Conservation (phyloP, 2,888 invertebrate genomes). For the Aromia moschata region DNA sequence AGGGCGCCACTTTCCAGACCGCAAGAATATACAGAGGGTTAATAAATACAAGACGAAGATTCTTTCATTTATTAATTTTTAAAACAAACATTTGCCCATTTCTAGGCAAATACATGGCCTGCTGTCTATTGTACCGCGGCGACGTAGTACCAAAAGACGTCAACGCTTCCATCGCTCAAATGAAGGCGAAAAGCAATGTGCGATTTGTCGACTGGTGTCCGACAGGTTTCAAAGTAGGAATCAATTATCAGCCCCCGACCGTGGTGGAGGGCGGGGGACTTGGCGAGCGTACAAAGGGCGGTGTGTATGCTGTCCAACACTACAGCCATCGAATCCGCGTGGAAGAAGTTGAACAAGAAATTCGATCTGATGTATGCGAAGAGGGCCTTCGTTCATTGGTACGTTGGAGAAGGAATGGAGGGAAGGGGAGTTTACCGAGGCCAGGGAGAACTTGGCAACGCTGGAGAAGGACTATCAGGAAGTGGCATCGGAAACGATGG, state of each 20-base stretch:
- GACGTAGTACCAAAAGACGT: conserved; percentile 92
- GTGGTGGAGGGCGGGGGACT: conserved; percentile 79
- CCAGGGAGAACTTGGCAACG: conserved; percentile 79
- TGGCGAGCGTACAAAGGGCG: conserved; percentile 85
- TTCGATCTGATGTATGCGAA: conserved; percentile 95
- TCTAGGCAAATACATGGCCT: conserved; percentile 83
- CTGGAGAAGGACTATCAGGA: conserved; percentile 80
- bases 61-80: too few relatives aligned
- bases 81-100: background rate
- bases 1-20: too few relatives aligned
- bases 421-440: conserved; percentile 86
- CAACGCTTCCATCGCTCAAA: conserved; percentile 81
- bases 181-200: conserved; percentile 80
- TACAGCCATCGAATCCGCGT: conserved; percentile 89
- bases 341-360: conserved; percentile 90
- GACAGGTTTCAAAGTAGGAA: conserved; percentile 81
- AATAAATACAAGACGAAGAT: too few relatives aligned
- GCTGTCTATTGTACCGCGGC: conserved; percentile 85
- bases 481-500: conserved; percentile 71
- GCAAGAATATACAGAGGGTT: too few relatives aligned
- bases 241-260: conserved; percentile 76
- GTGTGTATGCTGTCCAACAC: conserved; percentile 93
- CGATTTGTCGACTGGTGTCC: conserved; percentile 97
- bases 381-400: conserved; percentile 95
- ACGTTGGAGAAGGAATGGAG: conserved; percentile 79